Conservation (phyloP, 2,888 invertebrate species). For the Netelia melanura region DNA sequence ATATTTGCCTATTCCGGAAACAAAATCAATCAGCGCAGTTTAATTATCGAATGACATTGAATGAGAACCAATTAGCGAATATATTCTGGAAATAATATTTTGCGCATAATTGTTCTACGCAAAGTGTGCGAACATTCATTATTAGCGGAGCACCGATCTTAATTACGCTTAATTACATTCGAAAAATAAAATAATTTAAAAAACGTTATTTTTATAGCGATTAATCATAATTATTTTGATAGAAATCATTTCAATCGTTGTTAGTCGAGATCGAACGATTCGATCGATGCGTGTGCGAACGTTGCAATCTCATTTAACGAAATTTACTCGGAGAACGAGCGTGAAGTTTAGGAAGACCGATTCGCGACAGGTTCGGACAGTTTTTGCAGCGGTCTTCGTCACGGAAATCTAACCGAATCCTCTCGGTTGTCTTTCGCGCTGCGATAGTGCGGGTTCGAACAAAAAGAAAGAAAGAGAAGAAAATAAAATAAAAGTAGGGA, state of each 20-base stretch:
- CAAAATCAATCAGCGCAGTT: no score
- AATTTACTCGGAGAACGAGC: background rate
- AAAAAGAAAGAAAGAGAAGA: background rate
- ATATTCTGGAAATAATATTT: no score
- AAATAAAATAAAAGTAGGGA: conserved; percentile 25
- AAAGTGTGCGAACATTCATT: no score
- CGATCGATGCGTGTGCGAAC: background rate
- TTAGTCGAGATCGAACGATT: background rate
- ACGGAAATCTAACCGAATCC: background rate
- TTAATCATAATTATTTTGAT: background rate
- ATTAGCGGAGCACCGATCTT: no score
- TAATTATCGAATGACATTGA: no score
- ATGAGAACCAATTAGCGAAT: no score
- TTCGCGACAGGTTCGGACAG: background rate
- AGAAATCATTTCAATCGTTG: background rate
- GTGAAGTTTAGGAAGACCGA: conserved; percentile 15
- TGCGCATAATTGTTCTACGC: no score
- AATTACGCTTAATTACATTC: no score
- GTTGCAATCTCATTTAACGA: no score
- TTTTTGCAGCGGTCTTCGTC: conserved; percentile 4
- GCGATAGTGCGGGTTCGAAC: conserved; percentile 25
- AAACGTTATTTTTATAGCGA: no score
- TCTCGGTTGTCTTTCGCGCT: conserved; percentile 7
- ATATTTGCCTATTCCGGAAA: no score
- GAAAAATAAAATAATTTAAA: no score